Evolutionary conservation across 2,113 vertebrate species (phyloP).

Genomic region (Nycticryphes semicollaris): DNA sequence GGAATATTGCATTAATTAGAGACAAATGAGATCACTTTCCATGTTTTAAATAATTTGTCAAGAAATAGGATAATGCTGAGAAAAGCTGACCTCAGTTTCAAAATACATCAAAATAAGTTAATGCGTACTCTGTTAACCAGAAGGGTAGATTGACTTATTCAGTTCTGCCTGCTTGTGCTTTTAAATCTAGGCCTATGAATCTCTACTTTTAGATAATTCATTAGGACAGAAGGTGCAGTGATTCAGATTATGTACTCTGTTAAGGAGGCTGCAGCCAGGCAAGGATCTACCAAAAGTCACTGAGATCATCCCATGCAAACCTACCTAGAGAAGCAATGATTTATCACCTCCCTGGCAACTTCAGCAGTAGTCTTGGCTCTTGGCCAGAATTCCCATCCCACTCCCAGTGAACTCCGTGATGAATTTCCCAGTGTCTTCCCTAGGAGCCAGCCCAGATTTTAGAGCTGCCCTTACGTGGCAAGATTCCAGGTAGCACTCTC

Average conservation of each 20-base stretch:
- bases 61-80: background rate
- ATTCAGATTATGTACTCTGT: background rate
- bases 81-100: background rate
- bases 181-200: background rate
- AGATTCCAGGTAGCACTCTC: background rate
- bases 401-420: background rate
- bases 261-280: background rate
- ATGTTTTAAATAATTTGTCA: background rate
- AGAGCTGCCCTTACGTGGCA: slow-evolving; percentile 26
- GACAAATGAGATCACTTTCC: background rate
- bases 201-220: background rate
- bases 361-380: background rate
- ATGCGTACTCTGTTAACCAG: background rate
- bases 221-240: background rate
- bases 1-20: background rate
- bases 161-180: background rate
- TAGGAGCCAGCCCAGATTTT: background rate
- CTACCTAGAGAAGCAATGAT: background rate
- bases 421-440: background rate
- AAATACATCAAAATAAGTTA: background rate
- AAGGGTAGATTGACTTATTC: background rate
- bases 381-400: background rate
- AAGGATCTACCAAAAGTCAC: background rate
- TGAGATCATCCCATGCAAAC: background rate
- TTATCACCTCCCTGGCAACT: background rate